phyloP scores from a whole-genome alignment of 2,797 vertebrate species.

The Anguilla pacifica region DNA sequence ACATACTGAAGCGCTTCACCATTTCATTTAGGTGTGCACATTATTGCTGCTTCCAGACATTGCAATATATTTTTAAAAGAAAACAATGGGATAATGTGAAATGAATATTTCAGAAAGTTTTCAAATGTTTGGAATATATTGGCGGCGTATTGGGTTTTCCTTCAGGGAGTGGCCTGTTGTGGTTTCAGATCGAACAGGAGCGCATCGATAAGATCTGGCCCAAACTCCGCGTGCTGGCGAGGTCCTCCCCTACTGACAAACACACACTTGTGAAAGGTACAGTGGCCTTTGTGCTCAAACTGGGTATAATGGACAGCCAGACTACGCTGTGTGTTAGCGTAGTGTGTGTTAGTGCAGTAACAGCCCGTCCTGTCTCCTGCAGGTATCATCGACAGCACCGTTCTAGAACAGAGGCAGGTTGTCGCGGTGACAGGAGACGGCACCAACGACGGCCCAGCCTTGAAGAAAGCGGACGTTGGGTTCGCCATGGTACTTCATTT shows the following conservation, averaged over 20 bases:
- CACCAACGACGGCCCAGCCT: conserved; percentile 94
- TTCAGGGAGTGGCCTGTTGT: conserved; percentile 41
- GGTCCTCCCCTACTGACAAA: conserved; percentile 97
- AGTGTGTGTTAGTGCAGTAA: neutral
- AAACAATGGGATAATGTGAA: no score
- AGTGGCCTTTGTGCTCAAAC: neutral
- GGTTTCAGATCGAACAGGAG: conserved; percentile 94
- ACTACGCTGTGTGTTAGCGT: no score
- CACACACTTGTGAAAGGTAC: conserved; percentile 98
- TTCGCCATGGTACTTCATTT: conserved; percentile 90
- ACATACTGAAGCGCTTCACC: no score
- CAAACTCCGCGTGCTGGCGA: conserved; percentile 95
- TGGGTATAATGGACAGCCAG: neutral
- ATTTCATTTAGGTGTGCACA: no score
- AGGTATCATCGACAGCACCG: conserved; percentile 99
- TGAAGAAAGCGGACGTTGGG: conserved; percentile 98
- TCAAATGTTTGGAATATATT: neutral
- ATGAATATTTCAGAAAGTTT: no score
- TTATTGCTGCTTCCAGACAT: no score
- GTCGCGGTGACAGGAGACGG: conserved; percentile 98
- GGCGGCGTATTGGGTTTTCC: neutral
- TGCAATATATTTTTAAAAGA: no score
- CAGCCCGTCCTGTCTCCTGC: conserved; percentile 21
- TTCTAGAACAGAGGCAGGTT: conserved; percentile 91
- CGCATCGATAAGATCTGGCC: conserved; percentile 99